These are phyloP conservation scores for Tuta absoluta DNA, from an alignment of 2,888 invertebrate species.

Conservation along the genomic window DNA sequence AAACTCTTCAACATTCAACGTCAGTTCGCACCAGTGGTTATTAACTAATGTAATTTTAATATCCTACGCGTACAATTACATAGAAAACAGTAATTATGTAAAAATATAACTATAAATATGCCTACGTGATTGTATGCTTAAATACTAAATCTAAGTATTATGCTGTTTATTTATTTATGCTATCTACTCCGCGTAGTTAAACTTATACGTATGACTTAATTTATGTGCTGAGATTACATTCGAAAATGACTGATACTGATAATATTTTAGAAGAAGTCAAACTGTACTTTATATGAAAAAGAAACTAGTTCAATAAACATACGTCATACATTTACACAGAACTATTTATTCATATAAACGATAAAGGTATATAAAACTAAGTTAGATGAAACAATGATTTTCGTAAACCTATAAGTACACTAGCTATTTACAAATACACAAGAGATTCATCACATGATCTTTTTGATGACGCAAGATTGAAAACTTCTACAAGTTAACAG, in stretches of 20 bases:
- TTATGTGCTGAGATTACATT: constrained; percentile 29
- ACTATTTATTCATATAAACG: constrained; percentile 1
- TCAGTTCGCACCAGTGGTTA: constrained; percentile 78
- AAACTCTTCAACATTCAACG: constrained; percentile 79
- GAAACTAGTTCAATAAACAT: neutral
- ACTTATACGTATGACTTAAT: constrained; percentile 18
- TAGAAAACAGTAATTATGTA: constrained; percentile 68
- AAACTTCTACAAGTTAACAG: neutral
- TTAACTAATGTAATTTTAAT: constrained; percentile 61
- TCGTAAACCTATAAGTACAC: neutral
- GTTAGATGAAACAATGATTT: neutral
- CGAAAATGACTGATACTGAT: constrained; percentile 16
- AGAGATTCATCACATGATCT: constrained; percentile 16
- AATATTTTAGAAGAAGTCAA: constrained; percentile 25
- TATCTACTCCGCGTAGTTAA: constrained; percentile 26
- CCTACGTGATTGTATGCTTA: constrained; percentile 44
- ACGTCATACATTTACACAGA: neutral
- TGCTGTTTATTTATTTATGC: constrained; percentile 33
- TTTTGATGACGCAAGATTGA: neutral
- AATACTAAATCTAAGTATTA: constrained; percentile 36
- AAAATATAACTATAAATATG: constrained; percentile 67
- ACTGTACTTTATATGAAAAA: constrained; percentile 15
- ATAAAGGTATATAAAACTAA: neutral
- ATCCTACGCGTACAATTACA: constrained; percentile 54
- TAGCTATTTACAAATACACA: constrained; percentile 15